A percentile compares a stretch with the other conserved stretches of the same genome.
Conservation (phyloP, 1,140 invertebrate species). For the Macrobrachium rosenbergii region DNA sequence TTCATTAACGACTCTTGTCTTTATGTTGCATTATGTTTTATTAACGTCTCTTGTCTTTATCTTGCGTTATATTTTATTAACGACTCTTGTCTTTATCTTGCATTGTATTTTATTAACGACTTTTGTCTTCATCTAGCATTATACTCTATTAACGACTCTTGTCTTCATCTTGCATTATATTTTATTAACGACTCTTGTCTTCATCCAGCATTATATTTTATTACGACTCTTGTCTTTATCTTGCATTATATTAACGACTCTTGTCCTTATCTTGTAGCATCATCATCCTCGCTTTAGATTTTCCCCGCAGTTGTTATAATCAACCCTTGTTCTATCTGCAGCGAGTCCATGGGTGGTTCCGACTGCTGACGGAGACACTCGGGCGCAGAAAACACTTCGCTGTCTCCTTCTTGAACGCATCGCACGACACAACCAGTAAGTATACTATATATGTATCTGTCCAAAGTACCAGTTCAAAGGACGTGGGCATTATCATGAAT, state of each 20-base stretch:
- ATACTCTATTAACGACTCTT: not conserved
- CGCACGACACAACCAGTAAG: slow-evolving; percentile 42
- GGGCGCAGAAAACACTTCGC: slow-evolving; percentile 71
- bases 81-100: no score
- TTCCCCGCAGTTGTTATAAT: no score
- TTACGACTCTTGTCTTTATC: no score
- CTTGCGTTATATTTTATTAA: no score
- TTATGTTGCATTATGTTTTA: not conserved
- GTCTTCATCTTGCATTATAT: not conserved
- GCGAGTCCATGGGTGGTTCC: slow-evolving; percentile 73
- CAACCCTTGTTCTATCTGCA: slow-evolving; percentile 65
- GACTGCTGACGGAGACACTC: slow-evolving; percentile 73
- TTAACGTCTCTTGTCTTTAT: not conserved
- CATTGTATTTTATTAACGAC: not conserved
- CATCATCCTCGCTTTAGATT: not conserved
- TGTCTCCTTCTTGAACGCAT: slow-evolving; percentile 62
- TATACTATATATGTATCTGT: not conserved
- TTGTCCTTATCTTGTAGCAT: no score
- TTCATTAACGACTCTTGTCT: not conserved
- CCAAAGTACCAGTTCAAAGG: no score
- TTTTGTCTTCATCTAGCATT: no score
- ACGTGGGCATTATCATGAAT: no score
- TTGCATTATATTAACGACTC: not conserved
- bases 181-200: not conserved
- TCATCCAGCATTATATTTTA: not conserved